Evolutionary conservation across 2,888 invertebrate species (phyloP).

Genomic region (Spisula subtruncata): DNA sequence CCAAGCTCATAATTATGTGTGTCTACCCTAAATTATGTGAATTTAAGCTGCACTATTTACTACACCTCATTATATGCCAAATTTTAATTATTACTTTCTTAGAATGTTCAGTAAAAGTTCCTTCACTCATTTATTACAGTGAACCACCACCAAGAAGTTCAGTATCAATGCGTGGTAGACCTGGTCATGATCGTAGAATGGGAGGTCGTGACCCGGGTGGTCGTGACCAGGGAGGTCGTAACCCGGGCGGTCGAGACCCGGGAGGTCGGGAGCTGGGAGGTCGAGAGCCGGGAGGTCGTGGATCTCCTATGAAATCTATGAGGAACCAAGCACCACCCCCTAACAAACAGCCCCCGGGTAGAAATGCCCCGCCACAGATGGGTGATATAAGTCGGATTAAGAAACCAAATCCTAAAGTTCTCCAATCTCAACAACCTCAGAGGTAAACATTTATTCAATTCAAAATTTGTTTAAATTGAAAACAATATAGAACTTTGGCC

Average conservation of each 20-base stretch:
- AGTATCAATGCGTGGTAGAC: conserved; percentile 39
- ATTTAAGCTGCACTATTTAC: too few species aligned
- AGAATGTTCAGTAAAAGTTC: background rate
- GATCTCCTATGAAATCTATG: conserved; percentile 45
- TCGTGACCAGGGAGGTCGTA: too few species aligned
- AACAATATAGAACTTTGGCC: background rate
- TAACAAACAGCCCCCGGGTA: conserved; percentile 26
- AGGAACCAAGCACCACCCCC: conserved; percentile 24
- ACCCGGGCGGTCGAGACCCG: too few species aligned
- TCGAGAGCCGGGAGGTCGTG: conserved; percentile 39
- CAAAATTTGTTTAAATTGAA: too few species aligned
- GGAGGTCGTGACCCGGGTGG: too few species aligned
- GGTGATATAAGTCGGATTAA: conserved; percentile 32
- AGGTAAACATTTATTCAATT: conserved; percentile 9
- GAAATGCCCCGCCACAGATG: conserved; percentile 22
- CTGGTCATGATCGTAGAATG: conserved; percentile 37
- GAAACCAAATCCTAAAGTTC: conserved; percentile 45
- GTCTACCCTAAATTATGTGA: too few species aligned
- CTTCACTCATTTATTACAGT: conserved; percentile 53
- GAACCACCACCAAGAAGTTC: conserved; percentile 75
- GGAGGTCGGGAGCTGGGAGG: too few species aligned
- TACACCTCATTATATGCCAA: too few species aligned
- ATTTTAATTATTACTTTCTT: too few species aligned
- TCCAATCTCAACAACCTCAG: conserved; percentile 28
- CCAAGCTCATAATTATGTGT: too few species aligned